Conservation (phyloP, 1,140 invertebrate species). For the Cherax destructor region DNA sequence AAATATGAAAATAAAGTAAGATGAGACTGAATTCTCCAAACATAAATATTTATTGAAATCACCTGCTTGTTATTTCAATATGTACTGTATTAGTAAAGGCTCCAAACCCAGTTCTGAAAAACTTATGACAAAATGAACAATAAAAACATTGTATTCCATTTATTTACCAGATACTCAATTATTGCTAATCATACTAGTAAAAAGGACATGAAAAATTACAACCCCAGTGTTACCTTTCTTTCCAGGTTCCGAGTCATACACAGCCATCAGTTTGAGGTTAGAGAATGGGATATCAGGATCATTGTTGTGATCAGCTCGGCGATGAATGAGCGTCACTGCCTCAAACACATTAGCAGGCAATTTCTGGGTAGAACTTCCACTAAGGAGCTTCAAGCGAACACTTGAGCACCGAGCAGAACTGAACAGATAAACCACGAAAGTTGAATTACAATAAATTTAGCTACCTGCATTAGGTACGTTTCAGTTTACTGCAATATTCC, state of each 20-base stretch:
- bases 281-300: slow-evolving; percentile 68
- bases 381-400: slow-evolving; percentile 56
- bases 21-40: no score
- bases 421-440: neutral
- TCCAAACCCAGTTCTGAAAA: no score
- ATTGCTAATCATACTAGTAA: no score
- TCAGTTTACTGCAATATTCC: no score
- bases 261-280: slow-evolving; percentile 56
- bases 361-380: slow-evolving; percentile 32
- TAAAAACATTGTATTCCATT: no score
- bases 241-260: slow-evolving; percentile 44
- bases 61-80: no score
- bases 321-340: slow-evolving; percentile 59
- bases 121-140: no score
- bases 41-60: no score
- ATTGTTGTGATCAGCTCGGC: slow-evolving; percentile 52
- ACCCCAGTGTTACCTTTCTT: slow-evolving; percentile 23
- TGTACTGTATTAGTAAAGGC: no score
- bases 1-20: no score
- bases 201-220: neutral
- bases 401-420: slow-evolving; percentile 62
- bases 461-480: no score
- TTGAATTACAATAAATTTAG: neutral
- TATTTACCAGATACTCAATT: no score
- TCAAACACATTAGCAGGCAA: slow-evolving; percentile 55